These are phyloP conservation scores for Cydia fagiglandana DNA, from an alignment of 1,140 invertebrate species.

Conservation along the genomic window DNA sequence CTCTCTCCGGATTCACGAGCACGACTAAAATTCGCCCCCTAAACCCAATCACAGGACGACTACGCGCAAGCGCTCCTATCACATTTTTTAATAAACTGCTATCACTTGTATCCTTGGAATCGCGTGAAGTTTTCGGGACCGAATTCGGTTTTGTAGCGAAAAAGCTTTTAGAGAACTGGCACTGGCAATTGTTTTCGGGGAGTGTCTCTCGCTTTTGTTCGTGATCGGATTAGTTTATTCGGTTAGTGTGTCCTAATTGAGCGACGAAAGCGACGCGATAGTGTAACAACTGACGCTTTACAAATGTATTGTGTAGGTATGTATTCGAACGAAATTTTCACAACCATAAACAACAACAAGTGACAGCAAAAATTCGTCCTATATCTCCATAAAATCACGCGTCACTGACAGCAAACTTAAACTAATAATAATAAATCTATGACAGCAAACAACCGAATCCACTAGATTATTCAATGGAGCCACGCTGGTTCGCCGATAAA, in stretches of 20 bases:
- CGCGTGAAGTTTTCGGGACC: slow-evolving; percentile 25
- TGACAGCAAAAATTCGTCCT: too few relatives aligned
- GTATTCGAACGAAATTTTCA: too few relatives aligned
- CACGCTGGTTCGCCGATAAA: too few relatives aligned
- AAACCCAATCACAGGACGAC: not conserved
- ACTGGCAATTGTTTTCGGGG: slow-evolving; percentile 25
- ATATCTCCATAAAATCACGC: too few relatives aligned
- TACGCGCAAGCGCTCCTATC: slow-evolving; percentile 17
- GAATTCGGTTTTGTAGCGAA: slow-evolving; percentile 26
- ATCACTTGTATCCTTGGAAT: slow-evolving; percentile 25
- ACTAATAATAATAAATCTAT: too few relatives aligned
- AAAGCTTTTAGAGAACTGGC: slow-evolving; percentile 28
- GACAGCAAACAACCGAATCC: too few relatives aligned
- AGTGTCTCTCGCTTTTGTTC: slow-evolving; percentile 26
- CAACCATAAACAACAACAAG: too few relatives aligned
- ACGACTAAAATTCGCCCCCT: slow-evolving; percentile 1
- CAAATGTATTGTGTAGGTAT: too few relatives aligned
- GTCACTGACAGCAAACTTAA: too few relatives aligned
- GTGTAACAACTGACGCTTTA: too few relatives aligned
- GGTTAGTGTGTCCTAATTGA: not conserved
- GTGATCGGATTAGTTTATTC: slow-evolving; percentile 31
- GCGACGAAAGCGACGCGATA: not conserved
- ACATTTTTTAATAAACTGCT: slow-evolving; percentile 30
- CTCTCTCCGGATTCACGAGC: not conserved
- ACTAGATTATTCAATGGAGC: too few relatives aligned